Evolutionary conservation across 1,140 invertebrate genomes (phyloP).

Genomic region (Goniozus legneri): DNA sequence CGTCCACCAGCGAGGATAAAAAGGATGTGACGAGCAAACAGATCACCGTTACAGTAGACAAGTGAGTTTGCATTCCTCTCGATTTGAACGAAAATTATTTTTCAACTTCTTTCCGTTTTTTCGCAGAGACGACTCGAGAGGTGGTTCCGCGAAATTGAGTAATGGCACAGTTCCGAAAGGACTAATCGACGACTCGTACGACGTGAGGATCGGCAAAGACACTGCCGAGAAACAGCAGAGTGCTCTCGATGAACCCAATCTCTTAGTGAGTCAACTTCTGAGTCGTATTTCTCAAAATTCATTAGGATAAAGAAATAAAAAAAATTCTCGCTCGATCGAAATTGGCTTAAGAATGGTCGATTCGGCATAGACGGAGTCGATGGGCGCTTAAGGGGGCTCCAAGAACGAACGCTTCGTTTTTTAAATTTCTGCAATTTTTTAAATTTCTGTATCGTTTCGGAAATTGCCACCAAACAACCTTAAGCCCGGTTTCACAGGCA

Average conservation of each 20-base stretch:
- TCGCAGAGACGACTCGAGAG: too few relatives aligned
- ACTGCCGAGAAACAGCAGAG: slow-evolving; percentile 44
- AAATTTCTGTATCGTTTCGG: too few relatives aligned
- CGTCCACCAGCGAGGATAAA: slow-evolving; percentile 44
- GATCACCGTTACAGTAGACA: slow-evolving; percentile 49
- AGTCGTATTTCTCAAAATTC: neutral
- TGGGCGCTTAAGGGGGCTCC: too few relatives aligned
- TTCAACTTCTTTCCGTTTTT: neutral
- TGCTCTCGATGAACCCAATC: slow-evolving; percentile 41
- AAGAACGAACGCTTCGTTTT: too few relatives aligned
- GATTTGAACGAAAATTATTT: neutral
- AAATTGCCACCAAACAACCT: too few relatives aligned
- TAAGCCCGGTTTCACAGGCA: too few relatives aligned
- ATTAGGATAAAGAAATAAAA: too few relatives aligned
- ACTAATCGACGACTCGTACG: too few relatives aligned
- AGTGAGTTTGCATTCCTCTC: slow-evolving; percentile 43
- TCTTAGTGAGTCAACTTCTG: slow-evolving; percentile 33
- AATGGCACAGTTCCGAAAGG: slow-evolving; percentile 49
- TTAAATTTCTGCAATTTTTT: too few relatives aligned
- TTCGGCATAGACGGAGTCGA: too few relatives aligned
- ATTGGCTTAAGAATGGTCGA: too few relatives aligned
- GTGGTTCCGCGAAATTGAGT: slow-evolving; percentile 44
- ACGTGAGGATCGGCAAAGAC: slow-evolving; percentile 36
- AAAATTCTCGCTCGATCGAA: too few relatives aligned
- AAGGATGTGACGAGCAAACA: slow-evolving; percentile 47